Percentiles rank a stretch among this genome's conserved stretches.
Evolutionary conservation across 1,140 invertebrate species (phyloP).

Genomic region (Mactra quadrangularis): DNA sequence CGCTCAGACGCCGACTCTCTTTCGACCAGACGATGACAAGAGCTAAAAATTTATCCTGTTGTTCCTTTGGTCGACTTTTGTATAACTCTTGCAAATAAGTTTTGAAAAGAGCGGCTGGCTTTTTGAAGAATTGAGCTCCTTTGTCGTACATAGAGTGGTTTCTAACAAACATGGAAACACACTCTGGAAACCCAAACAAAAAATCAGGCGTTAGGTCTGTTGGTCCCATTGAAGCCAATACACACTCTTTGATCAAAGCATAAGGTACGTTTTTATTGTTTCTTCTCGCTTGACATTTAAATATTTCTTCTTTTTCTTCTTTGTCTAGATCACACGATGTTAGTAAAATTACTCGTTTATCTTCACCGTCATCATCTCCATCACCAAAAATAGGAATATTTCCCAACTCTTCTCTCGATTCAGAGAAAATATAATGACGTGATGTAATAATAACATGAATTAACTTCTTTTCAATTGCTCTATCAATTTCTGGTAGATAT

Average conservation of each 20-base stretch:
- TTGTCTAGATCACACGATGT: not conserved
- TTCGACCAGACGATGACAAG: conserved; percentile 24
- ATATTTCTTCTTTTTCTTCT: not conserved
- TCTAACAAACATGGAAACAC: conserved; percentile 8
- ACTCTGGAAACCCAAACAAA: conserved; percentile 34
- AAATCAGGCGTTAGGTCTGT: no score
- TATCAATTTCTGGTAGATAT: conserved; percentile 28
- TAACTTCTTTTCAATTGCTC: not conserved
- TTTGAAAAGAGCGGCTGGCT: conserved; percentile 7
- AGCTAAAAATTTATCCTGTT: no score
- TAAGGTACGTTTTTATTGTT: not conserved
- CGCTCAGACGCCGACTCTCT: not conserved
- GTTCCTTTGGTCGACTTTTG: no score
- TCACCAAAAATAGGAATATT: not conserved
- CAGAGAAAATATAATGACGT: conserved; percentile 39
- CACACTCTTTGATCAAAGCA: not conserved
- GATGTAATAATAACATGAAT: conserved; percentile 37
- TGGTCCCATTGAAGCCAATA: not conserved
- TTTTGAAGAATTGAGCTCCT: conserved; percentile 4
- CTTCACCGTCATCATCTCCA: no score
- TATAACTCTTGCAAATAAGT: conserved; percentile 14
- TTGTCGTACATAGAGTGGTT: not conserved
- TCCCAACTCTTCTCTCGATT: conserved; percentile 15
- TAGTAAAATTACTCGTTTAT: not conserved
- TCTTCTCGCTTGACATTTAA: not conserved